A percentile compares a stretch with the other conserved stretches of the same genome.
Conservation (phyloP, 1,140 invertebrate genomes). For the Calosoma granatense region DNA sequence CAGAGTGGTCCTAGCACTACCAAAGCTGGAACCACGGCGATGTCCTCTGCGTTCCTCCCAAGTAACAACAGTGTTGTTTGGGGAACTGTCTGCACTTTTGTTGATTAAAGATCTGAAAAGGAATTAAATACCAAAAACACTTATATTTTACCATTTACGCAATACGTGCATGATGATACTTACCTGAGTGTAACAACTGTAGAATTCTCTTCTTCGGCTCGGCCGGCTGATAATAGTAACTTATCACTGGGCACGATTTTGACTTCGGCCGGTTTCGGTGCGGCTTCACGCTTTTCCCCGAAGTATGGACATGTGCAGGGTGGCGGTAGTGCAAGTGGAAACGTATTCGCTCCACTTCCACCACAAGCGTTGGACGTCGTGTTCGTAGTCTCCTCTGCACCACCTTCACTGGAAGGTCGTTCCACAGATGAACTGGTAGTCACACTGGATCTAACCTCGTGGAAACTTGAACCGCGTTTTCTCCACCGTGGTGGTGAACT, state of each 20-base stretch:
- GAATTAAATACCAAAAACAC: too few species aligned
- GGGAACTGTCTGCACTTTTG: conserved; percentile 10
- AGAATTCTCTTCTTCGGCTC: conserved; percentile 16
- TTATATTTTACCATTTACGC: too few species aligned
- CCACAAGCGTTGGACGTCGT: neutral
- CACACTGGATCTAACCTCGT: conserved; percentile 29
- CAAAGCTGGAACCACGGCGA: conserved; percentile 46
- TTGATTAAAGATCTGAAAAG: neutral
- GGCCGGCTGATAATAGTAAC: conserved; percentile 13
- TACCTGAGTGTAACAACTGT: neutral
- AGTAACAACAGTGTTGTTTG: conserved; percentile 40
- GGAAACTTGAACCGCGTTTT: conserved; percentile 40
- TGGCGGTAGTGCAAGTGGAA: conserved; percentile 46
- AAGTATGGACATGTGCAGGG: conserved; percentile 72
- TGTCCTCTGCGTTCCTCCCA: conserved; percentile 46
- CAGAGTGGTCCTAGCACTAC: conserved; percentile 42
- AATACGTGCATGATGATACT: too few species aligned
- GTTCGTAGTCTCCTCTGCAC: too few species aligned
- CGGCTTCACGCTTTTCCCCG: conserved; percentile 42
- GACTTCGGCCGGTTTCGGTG: conserved; percentile 38
- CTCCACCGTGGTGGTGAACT: conserved; percentile 29
- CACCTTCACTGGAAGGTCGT: neutral
- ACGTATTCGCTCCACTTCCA: neutral
- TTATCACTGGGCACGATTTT: conserved; percentile 42
- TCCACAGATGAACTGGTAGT: conserved; percentile 15